Evolutionary conservation across 2,797 vertebrate species (phyloP), one percentile per base, ranked within the genome.

Genomic region (Pipistrellus pygmaeus): DNA sequence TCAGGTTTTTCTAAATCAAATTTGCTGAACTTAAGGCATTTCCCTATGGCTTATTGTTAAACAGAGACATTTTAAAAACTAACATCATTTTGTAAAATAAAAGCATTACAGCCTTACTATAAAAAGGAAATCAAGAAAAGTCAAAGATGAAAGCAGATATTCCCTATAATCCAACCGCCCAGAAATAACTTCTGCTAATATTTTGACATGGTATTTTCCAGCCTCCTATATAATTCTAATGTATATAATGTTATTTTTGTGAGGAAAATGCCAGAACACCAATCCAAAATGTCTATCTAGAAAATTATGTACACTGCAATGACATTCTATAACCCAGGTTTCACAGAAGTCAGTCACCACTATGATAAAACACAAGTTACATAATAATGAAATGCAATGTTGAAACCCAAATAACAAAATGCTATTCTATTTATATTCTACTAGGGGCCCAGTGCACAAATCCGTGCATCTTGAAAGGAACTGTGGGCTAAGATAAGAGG

Each of bases 131-230:
- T 38, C 57, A 80, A 90, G 41, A 71, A 53, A 78, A 90, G 35
- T 66, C 55, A 94, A 72, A 84, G 25, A 89, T 89, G 82, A 82
- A 94, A 91, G 84, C 46, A 11, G 85, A 69, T 18, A 38, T 3
- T 77, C 13, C 53, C n/a, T 85, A 3, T 53, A 78, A 66, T 35
- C 57, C 66, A 84, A 73, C 60, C 62, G 84, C 51, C 57, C 41
- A 71, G 62, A 94, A 91, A 84, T 57, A 80, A 91, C 51, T 60
- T 90, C 41, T 64, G 72, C 66, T 76, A 72, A 76, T 87, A 91
- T 72, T 91, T 18, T 89, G 80, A 86, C 77, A 75, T 2, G 4
- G 8, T 51, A 7, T 20, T 88, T 83, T 27, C n/a, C 21, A 91
- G 44, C 0, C 30, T 35, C 9, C 84, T 73, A 30, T 48, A 30